These are phyloP conservation scores for Grammatotria lemairii DNA, from an alignment of 2,113 vertebrate species.

Conservation along the genomic window DNA sequence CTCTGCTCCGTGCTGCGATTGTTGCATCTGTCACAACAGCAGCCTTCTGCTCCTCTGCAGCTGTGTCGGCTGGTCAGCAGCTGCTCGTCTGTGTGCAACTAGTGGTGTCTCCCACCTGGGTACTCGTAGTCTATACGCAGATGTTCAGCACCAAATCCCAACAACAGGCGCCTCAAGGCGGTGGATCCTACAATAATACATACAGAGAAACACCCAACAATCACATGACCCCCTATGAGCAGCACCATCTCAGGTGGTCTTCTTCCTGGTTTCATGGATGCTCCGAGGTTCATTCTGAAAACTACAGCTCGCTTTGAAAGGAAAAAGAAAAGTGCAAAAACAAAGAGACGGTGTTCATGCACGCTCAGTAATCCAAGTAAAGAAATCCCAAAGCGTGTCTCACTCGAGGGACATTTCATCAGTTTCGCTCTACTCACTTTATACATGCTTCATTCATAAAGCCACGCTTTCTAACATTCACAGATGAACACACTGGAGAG, in stretches of 20 bases:
- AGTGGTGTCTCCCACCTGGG: neutral
- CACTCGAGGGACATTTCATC: neutral
- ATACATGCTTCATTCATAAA: neutral
- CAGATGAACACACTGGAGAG: neutral
- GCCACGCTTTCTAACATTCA: neutral
- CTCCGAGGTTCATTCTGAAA: neutral
- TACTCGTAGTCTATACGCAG: rapidly evolving
- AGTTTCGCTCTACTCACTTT: neutral
- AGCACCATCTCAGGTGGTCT: rapidly evolving
- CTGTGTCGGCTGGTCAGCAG: neutral
- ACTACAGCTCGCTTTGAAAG: neutral
- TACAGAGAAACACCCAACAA: neutral
- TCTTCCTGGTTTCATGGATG: neutral
- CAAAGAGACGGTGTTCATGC: neutral
- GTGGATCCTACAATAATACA: neutral
- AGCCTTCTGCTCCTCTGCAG: neutral
- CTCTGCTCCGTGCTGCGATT: neutral
- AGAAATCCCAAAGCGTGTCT: neutral
- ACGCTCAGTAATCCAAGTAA: neutral
- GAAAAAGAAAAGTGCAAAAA: neutral
- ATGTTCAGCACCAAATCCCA: neutral
- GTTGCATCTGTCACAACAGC: neutral
- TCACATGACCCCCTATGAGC: neutral
- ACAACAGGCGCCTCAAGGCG: rapidly evolving
- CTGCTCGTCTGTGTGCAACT: neutral